A percentile compares a stretch with the other conserved stretches of the same genome.
Evolutionary conservation across 2,888 invertebrate species (phyloP).

Genomic region (Hirtodrosophila alboralis): DNA sequence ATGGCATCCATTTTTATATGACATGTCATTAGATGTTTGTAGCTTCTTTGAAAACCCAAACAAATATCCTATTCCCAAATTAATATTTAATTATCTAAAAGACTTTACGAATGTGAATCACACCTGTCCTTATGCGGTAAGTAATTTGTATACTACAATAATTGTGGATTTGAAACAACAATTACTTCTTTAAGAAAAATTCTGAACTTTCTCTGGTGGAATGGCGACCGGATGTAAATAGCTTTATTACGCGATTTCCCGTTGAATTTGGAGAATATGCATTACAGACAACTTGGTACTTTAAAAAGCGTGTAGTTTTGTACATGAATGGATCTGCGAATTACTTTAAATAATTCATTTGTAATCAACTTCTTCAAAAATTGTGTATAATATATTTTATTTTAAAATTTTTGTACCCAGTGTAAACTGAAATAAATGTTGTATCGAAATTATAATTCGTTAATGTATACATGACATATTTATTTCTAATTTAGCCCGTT

Average conservation of each 20-base stretch:
- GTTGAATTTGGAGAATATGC: constrained; percentile 40
- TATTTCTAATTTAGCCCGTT: too few species aligned
- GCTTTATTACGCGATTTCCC: constrained; percentile 29
- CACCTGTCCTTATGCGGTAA: constrained; percentile 40
- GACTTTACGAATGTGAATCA: constrained; percentile 38
- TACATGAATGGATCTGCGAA: constrained; percentile 11
- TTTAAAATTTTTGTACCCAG: too few species aligned
- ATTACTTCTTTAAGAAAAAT: constrained; percentile 9
- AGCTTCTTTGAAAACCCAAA: constrained; percentile 16
- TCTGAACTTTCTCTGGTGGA: neutral
- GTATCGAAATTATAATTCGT: too few species aligned
- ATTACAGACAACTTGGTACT: constrained; percentile 28
- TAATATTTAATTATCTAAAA: constrained; percentile 19
- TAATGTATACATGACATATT: too few species aligned
- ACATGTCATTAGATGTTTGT: constrained; percentile 33
- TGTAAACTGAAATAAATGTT: too few species aligned
- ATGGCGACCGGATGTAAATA: constrained; percentile 2
- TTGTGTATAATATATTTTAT: too few species aligned
- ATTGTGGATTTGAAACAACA: neutral
- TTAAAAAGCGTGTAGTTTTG: neutral
- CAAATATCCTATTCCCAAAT: constrained; percentile 10
- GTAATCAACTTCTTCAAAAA: too few species aligned
- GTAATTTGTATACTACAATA: neutral
- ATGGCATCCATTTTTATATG: constrained; percentile 52
- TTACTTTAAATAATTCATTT: too few species aligned